phyloP scores from a whole-genome alignment of 2,113 vertebrate genomes.

The Notechis scutatus region DNA sequence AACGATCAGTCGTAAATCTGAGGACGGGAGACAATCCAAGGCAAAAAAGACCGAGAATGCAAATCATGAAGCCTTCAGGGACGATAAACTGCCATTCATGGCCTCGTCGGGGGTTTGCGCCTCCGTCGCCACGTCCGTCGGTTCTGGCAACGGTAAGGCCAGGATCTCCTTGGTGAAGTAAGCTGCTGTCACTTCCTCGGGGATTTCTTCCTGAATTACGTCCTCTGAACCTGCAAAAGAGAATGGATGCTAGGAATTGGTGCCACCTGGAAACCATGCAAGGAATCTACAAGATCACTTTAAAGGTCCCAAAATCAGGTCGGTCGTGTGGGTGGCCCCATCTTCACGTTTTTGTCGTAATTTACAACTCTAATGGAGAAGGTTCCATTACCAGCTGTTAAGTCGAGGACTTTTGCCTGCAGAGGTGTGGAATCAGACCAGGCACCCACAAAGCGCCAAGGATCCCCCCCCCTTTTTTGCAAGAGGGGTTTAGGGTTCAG shows the following conservation, averaged over 20 bases:
- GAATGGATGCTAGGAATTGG: background rate
- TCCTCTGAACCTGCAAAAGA: slow-evolving; percentile 59
- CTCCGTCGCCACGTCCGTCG: background rate
- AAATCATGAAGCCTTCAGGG: background rate
- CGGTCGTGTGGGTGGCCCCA: too few relatives aligned
- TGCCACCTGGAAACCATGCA: slow-evolving; percentile 11
- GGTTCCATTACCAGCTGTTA: too few relatives aligned
- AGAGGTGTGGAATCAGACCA: too few relatives aligned
- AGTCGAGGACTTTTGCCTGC: too few relatives aligned
- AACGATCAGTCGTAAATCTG: background rate
- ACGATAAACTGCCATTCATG: background rate
- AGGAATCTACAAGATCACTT: background rate
- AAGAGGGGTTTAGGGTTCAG: slow-evolving; percentile 7
- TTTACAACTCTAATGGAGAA: too few relatives aligned
- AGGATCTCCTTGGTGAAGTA: slow-evolving; percentile 79
- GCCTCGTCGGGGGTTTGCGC: background rate
- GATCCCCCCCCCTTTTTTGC: too few relatives aligned
- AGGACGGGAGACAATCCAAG: background rate
- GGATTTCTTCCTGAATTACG: slow-evolving; percentile 74
- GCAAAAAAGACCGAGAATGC: background rate
- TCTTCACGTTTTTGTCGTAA: too few relatives aligned
- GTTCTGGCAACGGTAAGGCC: slow-evolving; percentile 68
- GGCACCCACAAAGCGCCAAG: background rate
- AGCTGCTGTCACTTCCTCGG: slow-evolving; percentile 79
- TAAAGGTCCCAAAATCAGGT: too few relatives aligned